Evolutionary conservation across 2,888 invertebrate species (phyloP).

Genomic region (Ochropleura leucogaster): DNA sequence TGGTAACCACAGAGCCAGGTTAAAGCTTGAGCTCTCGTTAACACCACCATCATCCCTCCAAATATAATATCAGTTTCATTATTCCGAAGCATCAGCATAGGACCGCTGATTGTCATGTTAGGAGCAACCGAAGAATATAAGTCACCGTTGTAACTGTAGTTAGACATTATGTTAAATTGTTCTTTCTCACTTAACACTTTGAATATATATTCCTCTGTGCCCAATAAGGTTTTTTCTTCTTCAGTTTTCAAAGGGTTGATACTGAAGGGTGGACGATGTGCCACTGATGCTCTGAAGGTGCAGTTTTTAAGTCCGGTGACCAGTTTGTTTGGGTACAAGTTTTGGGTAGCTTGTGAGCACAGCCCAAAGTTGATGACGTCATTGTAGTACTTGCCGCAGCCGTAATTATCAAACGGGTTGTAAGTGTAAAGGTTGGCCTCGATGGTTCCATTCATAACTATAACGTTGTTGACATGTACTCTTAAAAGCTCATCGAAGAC

Average conservation of each 20-base stretch:
- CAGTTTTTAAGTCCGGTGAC: slow-evolving; percentile 75
- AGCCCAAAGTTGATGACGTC: slow-evolving; percentile 72
- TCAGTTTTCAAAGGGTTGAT: slow-evolving; percentile 62
- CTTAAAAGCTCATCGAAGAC: slow-evolving; percentile 74
- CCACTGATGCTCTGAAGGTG: slow-evolving; percentile 69
- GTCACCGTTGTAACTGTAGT: slow-evolving; percentile 40
- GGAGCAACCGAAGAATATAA: slow-evolving; percentile 43
- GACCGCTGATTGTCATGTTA: slow-evolving; percentile 56
- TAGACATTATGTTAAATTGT: slow-evolving; percentile 50
- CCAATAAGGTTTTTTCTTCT: slow-evolving; percentile 39
- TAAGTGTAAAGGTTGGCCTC: slow-evolving; percentile 75
- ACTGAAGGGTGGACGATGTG: slow-evolving; percentile 75
- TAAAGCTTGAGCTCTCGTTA: slow-evolving; percentile 62
- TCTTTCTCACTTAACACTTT: slow-evolving; percentile 51
- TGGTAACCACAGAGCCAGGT: slow-evolving; percentile 69
- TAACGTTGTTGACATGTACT: slow-evolving; percentile 68
- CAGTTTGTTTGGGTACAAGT: slow-evolving; percentile 72
- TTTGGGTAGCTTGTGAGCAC: slow-evolving; percentile 64
- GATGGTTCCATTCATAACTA: slow-evolving; percentile 70
- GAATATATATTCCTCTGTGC: slow-evolving; percentile 59
- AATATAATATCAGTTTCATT: slow-evolving; percentile 65
- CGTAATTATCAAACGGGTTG: slow-evolving; percentile 78
- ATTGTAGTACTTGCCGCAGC: slow-evolving; percentile 78
- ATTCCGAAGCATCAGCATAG: slow-evolving; percentile 60
- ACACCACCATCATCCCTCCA: slow-evolving; percentile 62